These are phyloP conservation scores for Edolisoma coerulescens DNA, from an alignment of 2,113 vertebrate species.

Conservation along the genomic window DNA sequence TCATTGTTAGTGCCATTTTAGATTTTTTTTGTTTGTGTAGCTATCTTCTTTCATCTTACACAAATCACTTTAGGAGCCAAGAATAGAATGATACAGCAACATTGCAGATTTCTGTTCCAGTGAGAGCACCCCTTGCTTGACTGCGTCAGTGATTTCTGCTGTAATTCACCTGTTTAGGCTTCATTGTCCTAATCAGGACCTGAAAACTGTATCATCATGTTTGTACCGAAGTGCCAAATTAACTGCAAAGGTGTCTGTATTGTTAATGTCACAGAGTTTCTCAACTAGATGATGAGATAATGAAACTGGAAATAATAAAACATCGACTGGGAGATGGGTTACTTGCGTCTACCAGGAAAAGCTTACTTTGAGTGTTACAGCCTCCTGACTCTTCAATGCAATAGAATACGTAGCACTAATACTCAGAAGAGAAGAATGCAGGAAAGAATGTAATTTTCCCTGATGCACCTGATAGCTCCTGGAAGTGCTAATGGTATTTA, in stretches of 20 bases:
- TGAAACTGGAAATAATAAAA: not conserved
- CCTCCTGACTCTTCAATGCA: not conserved
- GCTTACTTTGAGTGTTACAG: not conserved
- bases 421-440: not conserved
- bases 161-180: not conserved
- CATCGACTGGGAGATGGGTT: not conserved
- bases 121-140: not conserved
- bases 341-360: not conserved
- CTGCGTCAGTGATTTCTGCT: not conserved
- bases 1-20: not conserved
- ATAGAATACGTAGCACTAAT: not conserved
- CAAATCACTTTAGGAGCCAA: not conserved
- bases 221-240: not conserved
- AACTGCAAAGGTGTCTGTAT: not conserved
- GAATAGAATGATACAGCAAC: not conserved
- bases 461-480: not conserved
- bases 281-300: not conserved
- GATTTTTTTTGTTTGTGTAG: not conserved
- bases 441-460: not conserved
- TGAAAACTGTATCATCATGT: not conserved
- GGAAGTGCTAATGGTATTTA: not conserved
- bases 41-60: not conserved
- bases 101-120: not conserved
- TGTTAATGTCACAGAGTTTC: not conserved
- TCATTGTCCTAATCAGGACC: not conserved